phyloP scores from a whole-genome alignment of 2,888 invertebrate genomes.

The Alviniconcha strummeri region DNA sequence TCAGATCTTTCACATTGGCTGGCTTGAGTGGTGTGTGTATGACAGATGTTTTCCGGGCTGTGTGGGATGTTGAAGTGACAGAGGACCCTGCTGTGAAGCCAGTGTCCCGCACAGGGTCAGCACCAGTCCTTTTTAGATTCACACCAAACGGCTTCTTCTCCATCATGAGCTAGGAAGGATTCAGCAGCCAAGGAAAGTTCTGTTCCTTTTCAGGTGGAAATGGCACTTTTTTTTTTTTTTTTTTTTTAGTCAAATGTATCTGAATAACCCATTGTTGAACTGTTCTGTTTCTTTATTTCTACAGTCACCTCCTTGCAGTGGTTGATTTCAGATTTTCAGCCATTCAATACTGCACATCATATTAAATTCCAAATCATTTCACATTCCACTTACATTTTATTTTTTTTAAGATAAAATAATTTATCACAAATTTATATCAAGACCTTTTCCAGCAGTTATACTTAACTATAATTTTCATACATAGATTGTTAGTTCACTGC shows the following conservation, averaged over 20 bases:
- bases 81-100: conserved; percentile 7
- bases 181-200: too few relatives aligned
- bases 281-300: neutral
- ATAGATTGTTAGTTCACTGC: neutral
- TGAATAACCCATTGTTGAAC: neutral
- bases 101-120: conserved; percentile 24
- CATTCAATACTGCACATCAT: too few relatives aligned
- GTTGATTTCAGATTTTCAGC: neutral
- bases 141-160: conserved; percentile 39
- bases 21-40: conserved; percentile 48
- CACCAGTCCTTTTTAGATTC: conserved; percentile 37
- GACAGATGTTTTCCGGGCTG: conserved; percentile 35
- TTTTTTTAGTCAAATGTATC: conserved; percentile 15
- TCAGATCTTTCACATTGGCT: conserved; percentile 52
- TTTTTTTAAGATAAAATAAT: too few relatives aligned
- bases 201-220: too few relatives aligned
- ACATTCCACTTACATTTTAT: too few relatives aligned
- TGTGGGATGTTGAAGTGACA: conserved; percentile 3
- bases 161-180: conserved; percentile 10
- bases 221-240: too few relatives aligned
- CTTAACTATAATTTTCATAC: neutral
- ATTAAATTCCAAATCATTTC: too few relatives aligned
- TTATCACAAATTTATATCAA: too few relatives aligned
- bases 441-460: too few relatives aligned
- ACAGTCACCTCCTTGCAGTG: neutral